Base-by-base conservation (phyloP, 2,797 vertebrate species). In the Lutjanus campechanus region DNA sequence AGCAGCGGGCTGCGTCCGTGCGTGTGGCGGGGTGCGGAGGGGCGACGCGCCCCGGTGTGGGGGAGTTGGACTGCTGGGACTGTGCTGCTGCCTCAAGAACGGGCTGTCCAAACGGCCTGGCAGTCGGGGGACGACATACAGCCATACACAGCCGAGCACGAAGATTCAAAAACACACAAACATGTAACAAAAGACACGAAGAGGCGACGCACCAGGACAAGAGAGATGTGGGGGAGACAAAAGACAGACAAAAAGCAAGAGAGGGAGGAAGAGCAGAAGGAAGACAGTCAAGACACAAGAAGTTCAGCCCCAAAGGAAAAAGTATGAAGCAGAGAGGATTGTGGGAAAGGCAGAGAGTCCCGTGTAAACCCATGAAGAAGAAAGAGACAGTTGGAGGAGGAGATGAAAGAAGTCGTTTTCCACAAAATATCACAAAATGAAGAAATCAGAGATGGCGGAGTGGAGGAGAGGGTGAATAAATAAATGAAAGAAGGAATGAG, bases 71-170 rank as follows among this genome's bases (percentile, higher is more conserved):
- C 96, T 94, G 85, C 94, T 93, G 82, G 92, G 91, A 96, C 96
- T 97, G 97, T 97, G 97, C 96, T 98, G 97, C 96, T 97, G 97
- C 96, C 95, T 98, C 97, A 98, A 97, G 97, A 98, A 99, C 64
- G 97, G 97, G 96, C 97, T 98, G 97, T 98, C 96, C 97, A 97
- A 96, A 89, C 97, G 97, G 97, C 98, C 97, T 98, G 96, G 96
- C 92, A 94, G 95, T 88, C 94, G 25, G 13, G 13, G 93, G 94
- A 88, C n/a, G 7, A 90, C 79, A 79, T 43, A 85, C 82, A 88
- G 69, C 61, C 84, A 78, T 76, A 86, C 74, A 69, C 70, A 70
- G 70, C 53, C 79, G 20, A 58, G 47, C 64, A 84, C 81, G 13
- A 55, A 72, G 66, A 79, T 49, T 66, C 66, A 89, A 19, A 83